Evolutionary conservation across 2,797 vertebrate species (phyloP), one percentile per base, ranked within the genome.

Genomic region (Adrianichthys oophorus): DNA sequence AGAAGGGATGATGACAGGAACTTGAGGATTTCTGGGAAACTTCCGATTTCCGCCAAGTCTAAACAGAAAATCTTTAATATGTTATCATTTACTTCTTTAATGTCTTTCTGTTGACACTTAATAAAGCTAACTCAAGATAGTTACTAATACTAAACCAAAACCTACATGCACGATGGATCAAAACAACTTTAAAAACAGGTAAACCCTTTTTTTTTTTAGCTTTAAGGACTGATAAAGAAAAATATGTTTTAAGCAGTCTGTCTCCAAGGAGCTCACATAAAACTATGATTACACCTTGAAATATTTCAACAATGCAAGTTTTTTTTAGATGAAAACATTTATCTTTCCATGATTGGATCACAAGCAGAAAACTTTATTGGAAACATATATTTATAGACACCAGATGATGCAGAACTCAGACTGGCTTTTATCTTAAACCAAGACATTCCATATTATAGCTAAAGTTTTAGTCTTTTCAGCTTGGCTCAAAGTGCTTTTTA

Each of bases 361-460:
- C 15, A 15, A n/a, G 26, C 19, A n/a, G 41, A 29, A 63, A 48
- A 10, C 19, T 49, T 43, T 55, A 37, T 50, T 19, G 18, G 48
- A 32, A 19, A 37, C 10, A 10, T 15, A 43, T 12, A 7, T 51
- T 23, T 3, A 56, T 50, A 41, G 45, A 8, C 18, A 49, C 61
- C 52, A 63, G 61, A 24, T 43, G 40, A 17, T 32, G 14, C 15
- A 37, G 42, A 51, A 24, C 42, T 26, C 17, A 24, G 44, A 21
- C 21, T 10, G 15, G n/a, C 2, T 32, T 14, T 37, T 23, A 18
- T 62, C 41, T 8, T 4, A 19, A 50, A 48, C 52, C 46, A 42
- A 42, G 17, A 63, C 14, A 49, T 48, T 8, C 16, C 21, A 23
- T 24, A 5, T 2, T 17, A 52, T 52, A 18, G 7, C 12, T 48